These are phyloP conservation scores for Bhutanitis thaidina DNA, from an alignment of 2,888 invertebrate species.

Conservation along the genomic window DNA sequence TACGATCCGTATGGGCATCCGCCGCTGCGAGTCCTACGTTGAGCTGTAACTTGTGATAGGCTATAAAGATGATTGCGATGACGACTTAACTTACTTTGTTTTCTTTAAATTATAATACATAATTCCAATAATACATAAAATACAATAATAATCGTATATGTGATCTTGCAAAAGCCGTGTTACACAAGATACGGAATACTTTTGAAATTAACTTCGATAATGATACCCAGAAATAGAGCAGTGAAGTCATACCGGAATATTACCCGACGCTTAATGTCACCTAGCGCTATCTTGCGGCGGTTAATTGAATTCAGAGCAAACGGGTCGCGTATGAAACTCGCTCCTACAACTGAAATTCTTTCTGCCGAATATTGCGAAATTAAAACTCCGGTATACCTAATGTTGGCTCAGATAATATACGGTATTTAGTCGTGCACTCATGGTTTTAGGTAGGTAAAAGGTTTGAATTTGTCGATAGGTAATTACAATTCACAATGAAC, in stretches of 20 bases:
- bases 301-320: slow-evolving; percentile 60
- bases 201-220: slow-evolving; percentile 17
- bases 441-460: too few species aligned
- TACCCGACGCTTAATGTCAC: slow-evolving; percentile 22
- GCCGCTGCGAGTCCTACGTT: too few species aligned
- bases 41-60: too few species aligned
- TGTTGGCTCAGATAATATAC: slow-evolving; percentile 8
- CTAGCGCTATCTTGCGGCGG: slow-evolving; percentile 50
- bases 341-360: slow-evolving; percentile 48
- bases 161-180: not conserved
- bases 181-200: slow-evolving; percentile 5
- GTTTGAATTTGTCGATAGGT: too few species aligned
- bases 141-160: too few species aligned
- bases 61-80: too few species aligned
- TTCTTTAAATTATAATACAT: too few species aligned
- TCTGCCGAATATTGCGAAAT: slow-evolving; percentile 58
- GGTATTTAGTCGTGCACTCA: too few species aligned
- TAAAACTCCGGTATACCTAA: slow-evolving; percentile 31
- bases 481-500: too few species aligned
- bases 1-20: too few species aligned
- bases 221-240: slow-evolving; percentile 14
- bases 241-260: slow-evolving; percentile 9
- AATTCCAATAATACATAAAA: too few species aligned
- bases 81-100: too few species aligned
- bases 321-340: slow-evolving; percentile 41